A percentile compares a stretch with the other conserved stretches of the same genome.
Evolutionary conservation across 2,113 vertebrate species (phyloP).

Genomic region (Gymnorhina tibicen): DNA sequence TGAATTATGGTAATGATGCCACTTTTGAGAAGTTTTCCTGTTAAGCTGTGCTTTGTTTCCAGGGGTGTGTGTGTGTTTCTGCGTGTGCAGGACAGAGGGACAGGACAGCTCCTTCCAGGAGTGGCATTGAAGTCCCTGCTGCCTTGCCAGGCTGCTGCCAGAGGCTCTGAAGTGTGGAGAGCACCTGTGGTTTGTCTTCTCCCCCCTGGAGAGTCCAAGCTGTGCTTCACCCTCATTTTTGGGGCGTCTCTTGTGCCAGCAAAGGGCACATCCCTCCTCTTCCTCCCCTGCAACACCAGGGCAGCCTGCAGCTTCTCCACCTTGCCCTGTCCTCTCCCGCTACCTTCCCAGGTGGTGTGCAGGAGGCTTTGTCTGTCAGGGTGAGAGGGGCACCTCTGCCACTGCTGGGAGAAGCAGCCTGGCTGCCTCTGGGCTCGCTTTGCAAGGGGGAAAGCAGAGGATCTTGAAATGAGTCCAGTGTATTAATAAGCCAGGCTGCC

Average conservation of each 20-base stretch:
- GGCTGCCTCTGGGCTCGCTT: not conserved
- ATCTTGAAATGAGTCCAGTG: not conserved
- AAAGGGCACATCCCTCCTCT: not conserved
- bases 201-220: not conserved
- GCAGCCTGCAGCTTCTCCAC: not conserved
- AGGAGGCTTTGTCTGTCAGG: not conserved
- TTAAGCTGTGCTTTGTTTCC: not conserved
- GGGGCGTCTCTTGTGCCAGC: not conserved
- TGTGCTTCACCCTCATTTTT: not conserved
- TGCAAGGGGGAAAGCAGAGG: not conserved
- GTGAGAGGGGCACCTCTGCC: not conserved
- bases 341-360: not conserved
- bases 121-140: not conserved
- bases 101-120: not conserved
- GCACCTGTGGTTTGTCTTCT: not conserved
- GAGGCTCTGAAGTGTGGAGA: not conserved
- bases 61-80: not conserved
- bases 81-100: not conserved
- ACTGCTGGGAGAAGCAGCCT: not conserved
- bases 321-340: not conserved
- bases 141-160: not conserved
- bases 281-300: not conserved
- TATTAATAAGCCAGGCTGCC: constrained; percentile 46
- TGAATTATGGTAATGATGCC: not conserved
- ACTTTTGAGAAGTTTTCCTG: not conserved